Evolutionary conservation across 2,797 vertebrate genomes (phyloP), one percentile per base, ranked within the genome.

Genomic region (Anguilla anguilla): DNA sequence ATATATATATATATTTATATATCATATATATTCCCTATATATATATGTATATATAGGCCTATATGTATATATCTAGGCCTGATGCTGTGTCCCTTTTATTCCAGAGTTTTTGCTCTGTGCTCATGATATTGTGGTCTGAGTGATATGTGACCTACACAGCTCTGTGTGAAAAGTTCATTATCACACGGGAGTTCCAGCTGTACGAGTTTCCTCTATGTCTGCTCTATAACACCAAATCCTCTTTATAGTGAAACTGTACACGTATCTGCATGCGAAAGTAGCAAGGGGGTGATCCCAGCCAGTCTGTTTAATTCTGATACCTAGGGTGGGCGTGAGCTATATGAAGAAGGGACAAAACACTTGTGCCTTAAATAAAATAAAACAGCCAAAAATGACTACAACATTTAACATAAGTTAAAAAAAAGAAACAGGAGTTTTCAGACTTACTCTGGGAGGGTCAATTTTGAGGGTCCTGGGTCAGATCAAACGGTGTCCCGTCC

Each of bases 391-490:
- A 28, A n/a, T 64, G 9, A 11, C 9, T 55, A 55, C 53, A 55
- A 59, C 51, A 53, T 53, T 53, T 9, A 13, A 13, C 57, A 19
- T 59, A 59, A 59, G 57, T 59, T 0, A 17, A 59, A 17, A 19
- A 59, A 17, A 15, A 59, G 15, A 69, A 28, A 69, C 6, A 10
- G 4, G n/a, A 69, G n/a, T n/a, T 25, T 10, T 25, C n/a, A 15
- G 39, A 25, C 86, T 64, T 87, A 87, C 86, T 79, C 53, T 43
- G 43, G 25, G 57, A 59, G 28, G 81, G 15, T 79, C n/a, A 67
- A 69, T 59, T 46, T 59, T n/a, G 59, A 46, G 19, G 46, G 43
- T 11, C 55, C 9, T 69, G 77, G 15, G 77, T 82, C 9, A 35
- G 31, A 64, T 35, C 6, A 9, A 4, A n/a, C 6, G 3, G 79